Base-by-base conservation (phyloP, 2,113 vertebrate genomes). In the Panurus biarmicus region DNA sequence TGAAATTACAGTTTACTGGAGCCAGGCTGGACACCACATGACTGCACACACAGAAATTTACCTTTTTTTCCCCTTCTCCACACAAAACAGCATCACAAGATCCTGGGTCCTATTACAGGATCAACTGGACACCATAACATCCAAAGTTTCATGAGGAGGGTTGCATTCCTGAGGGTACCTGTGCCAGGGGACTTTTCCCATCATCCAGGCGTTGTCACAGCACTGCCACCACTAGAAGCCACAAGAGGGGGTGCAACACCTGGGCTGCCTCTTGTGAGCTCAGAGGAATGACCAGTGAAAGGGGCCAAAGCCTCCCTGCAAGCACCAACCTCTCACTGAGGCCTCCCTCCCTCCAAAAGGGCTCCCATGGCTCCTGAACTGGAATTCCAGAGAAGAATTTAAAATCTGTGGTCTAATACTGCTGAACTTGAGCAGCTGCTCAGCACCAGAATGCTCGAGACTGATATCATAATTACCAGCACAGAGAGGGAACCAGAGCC, bases 51-150 rank as follows among this genome's bases (percentile, higher is more conserved):
- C 4, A 67, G 10, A 45, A 62, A 53, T 22, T 33, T 7, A 31
- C 31, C n/a, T 48, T 44, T 13, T 48, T 20, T 10, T 5, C 1
- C 3, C 20, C 14, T 17, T 7, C 11, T 15, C 6, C 6, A 3
- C 18, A 6, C 10, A 6, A 23, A 75, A 40, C 2, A 40, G 14
- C 40, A 65, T 7, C 29, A 35, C 7, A 15, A 57, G 7, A 38
- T 9, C 29, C 12, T 2, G 17, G 53, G 26, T 26, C 13, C 14
- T 36, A 2, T 25, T 47, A 42, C 0, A 1, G 57, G 28, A 23
- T 38, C 76, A 56, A 5, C 19, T 7, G 42, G 25, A 45, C 60
- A 22, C 17, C 0, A 0, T 24, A 42, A 3, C 6, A 81, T 2
- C 31, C 36, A 10, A 20, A 20, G 6, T 7, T 45, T 24, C 18